Percentiles rank a stretch among this genome's conserved stretches.
Conservation (phyloP, 2,888 invertebrate species). For the Argyra leucocephala region DNA sequence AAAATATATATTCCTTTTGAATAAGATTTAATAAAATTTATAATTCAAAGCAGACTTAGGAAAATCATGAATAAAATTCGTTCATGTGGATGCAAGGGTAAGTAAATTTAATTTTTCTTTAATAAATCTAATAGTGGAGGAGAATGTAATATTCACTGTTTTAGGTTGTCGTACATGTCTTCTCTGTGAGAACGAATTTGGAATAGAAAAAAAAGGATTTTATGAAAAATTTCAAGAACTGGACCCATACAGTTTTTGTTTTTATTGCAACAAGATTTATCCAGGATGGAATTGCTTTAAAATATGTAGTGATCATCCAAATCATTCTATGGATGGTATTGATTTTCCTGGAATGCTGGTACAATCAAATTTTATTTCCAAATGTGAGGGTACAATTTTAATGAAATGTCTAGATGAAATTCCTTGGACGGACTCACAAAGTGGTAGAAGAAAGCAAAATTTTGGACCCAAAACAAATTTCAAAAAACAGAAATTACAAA, state of each 20-base stretch:
- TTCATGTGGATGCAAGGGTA: conserved; percentile 75
- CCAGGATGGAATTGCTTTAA: conserved; percentile 58
- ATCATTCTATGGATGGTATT: conserved; percentile 45
- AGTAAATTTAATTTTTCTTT: not conserved
- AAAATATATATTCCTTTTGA: too few relatives aligned
- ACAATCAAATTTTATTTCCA: conserved; percentile 61
- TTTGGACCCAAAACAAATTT: conserved; percentile 98
- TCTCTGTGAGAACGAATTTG: conserved; percentile 65
- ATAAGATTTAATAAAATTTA: too few relatives aligned
- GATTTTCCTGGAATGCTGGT: conserved; percentile 59
- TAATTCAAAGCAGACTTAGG: too few relatives aligned
- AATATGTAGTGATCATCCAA: conserved; percentile 54
- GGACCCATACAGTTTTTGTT: conserved; percentile 65
- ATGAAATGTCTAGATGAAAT: conserved; percentile 63
- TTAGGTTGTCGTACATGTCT: conserved; percentile 77
- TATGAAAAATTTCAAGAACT: conserved; percentile 35
- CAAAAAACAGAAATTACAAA: conserved; percentile 74
- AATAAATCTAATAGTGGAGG: too few relatives aligned
- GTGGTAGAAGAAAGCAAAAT: conserved; percentile 93
- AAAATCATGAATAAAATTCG: conserved; percentile 41
- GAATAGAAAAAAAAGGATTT: conserved; percentile 44
- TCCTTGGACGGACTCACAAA: conserved; percentile 87
- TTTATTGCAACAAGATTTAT: conserved; percentile 64
- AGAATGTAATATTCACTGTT: not conserved
- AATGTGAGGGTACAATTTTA: conserved; percentile 57